Conservation (phyloP, 2,113 vertebrate genomes). For the Grammomys surdaster region DNA sequence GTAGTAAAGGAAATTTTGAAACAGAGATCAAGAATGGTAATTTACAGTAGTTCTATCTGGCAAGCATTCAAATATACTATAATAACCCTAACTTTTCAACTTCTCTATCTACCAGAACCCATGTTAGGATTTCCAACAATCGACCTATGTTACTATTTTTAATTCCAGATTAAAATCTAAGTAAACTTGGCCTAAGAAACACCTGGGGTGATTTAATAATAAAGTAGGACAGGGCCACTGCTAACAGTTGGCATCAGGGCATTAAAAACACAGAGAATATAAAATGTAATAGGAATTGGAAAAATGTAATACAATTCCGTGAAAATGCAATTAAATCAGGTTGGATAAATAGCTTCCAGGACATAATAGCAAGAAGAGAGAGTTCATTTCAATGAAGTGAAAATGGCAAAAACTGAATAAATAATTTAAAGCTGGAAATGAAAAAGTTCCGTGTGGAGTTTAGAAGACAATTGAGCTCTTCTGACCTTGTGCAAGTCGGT, state of each 20-base stretch:
- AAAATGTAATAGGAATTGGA: conserved; percentile 81
- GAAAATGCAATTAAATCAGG: conserved; percentile 84
- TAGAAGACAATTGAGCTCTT: conserved; percentile 80
- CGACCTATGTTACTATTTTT: conserved; percentile 69
- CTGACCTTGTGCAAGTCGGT: conserved; percentile 75
- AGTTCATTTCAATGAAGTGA: conserved; percentile 84
- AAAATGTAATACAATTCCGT: conserved; percentile 80
- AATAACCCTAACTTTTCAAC: conserved; percentile 25
- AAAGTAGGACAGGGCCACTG: conserved; percentile 74
- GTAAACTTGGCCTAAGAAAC: conserved; percentile 69
- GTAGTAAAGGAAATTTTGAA: not conserved
- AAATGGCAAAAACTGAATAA: conserved; percentile 78
- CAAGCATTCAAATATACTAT: conserved; percentile 41
- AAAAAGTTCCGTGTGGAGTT: conserved; percentile 77
- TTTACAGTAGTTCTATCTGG: conserved; percentile 17
- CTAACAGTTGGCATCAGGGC: conserved; percentile 75
- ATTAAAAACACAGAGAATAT: conserved; percentile 80
- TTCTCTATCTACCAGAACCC: not conserved
- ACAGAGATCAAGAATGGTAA: not conserved
- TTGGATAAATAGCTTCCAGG: conserved; percentile 83
- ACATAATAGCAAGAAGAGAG: conserved; percentile 78
- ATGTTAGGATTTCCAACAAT: conserved; percentile 49
- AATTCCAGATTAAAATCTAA: conserved; percentile 66
- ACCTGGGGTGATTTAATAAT: conserved; percentile 76
- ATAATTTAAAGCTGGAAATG: conserved; percentile 83